Conservation (phyloP, 2,888 invertebrate genomes). For the Melolontha melolontha region DNA sequence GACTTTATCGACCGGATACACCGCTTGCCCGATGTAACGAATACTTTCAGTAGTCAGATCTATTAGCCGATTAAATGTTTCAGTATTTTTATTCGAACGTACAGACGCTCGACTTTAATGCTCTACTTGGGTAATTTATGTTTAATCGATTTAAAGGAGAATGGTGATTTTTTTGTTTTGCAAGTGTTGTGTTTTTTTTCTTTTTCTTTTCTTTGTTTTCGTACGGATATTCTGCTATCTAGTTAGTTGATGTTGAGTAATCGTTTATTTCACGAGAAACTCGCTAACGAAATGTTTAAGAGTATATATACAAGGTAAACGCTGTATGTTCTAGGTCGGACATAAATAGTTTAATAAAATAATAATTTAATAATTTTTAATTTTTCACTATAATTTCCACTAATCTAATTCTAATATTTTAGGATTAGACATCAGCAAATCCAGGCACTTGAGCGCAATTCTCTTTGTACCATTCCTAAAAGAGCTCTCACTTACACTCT, state of each 20-base stretch:
- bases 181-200: neutral
- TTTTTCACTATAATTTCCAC: no score
- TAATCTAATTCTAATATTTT: no score
- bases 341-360: no score
- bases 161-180: slow-evolving; percentile 8
- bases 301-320: no score
- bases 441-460: no score
- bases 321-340: no score
- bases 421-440: no score
- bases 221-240: neutral
- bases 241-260: neutral
- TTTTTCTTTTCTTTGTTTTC: neutral
- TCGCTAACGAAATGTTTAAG: no score
- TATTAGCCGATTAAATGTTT: slow-evolving; percentile 46
- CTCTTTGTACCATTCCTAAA: no score
- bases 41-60: slow-evolving; percentile 41
- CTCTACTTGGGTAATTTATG: slow-evolving; percentile 17
- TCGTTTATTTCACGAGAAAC: no score
- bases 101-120: slow-evolving; percentile 25
- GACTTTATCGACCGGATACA: slow-evolving; percentile 9
- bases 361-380: no score
- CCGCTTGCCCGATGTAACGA: slow-evolving; percentile 23
- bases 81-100: slow-evolving; percentile 36
- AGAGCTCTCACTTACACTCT: no score
- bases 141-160: slow-evolving; percentile 16